phyloP scores from a whole-genome alignment of 1,140 invertebrate species.

The Brachionus koreanus region DNA sequence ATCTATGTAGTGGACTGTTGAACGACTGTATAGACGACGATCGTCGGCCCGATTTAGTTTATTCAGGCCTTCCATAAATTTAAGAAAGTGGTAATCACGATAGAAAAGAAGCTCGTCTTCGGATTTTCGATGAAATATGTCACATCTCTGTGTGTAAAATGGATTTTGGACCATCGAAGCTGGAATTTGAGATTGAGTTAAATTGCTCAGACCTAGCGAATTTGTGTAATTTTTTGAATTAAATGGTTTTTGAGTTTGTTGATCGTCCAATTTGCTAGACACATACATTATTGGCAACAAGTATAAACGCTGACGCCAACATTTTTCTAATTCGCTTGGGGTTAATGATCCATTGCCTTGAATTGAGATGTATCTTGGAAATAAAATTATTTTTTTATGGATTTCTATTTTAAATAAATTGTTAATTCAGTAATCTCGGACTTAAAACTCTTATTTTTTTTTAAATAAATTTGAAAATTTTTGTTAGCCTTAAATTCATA shows the following conservation, averaged over 20 bases:
- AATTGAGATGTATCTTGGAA: constrained; percentile 32
- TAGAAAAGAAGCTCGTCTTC: constrained; percentile 20
- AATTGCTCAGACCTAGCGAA: constrained; percentile 4
- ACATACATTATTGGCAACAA: constrained; percentile 65
- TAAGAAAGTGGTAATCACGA: constrained; percentile 26
- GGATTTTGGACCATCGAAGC: constrained; percentile 35
- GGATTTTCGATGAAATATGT: constrained; percentile 24
- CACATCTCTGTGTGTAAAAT: constrained; percentile 11
- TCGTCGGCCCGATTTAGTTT: constrained; percentile 20
- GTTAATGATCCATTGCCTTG: constrained; percentile 38
- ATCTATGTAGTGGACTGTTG: constrained; percentile 23
- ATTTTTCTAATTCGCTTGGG: constrained; percentile 64
- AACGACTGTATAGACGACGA: not conserved
- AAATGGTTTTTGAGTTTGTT: not conserved
- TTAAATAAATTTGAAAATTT: too few relatives aligned
- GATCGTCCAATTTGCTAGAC: not conserved
- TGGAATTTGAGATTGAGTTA: constrained; percentile 21
- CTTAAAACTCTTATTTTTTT: too few relatives aligned
- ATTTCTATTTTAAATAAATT: not conserved
- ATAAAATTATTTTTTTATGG: not conserved
- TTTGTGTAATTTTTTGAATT: not conserved
- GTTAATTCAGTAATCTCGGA: too few relatives aligned
- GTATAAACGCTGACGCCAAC: constrained; percentile 86
- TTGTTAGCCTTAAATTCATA: too few relatives aligned
- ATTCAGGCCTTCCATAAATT: constrained; percentile 41